Percentiles rank a stretch among this genome's conserved stretches.
Conservation (phyloP, 2,113 vertebrate species). For the Lophura nycthemera region DNA sequence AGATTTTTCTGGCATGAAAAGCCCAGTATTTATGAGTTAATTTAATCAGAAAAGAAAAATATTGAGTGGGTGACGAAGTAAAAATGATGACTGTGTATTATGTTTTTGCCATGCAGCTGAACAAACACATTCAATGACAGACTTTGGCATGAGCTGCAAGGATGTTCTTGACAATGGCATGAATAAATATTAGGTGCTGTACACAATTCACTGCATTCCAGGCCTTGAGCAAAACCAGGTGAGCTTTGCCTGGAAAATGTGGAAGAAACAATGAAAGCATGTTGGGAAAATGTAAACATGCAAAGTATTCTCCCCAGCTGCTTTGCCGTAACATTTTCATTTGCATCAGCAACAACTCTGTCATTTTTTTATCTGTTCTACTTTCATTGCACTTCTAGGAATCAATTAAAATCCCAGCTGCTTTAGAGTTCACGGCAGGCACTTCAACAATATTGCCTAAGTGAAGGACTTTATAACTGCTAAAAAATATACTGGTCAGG, state of each 20-base stretch:
- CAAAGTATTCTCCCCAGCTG: slow-evolving; percentile 17
- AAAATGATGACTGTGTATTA: slow-evolving; percentile 79
- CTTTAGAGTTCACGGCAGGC: slow-evolving; percentile 12
- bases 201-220: slow-evolving; percentile 65
- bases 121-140: slow-evolving; percentile 78
- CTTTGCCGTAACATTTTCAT: slow-evolving; percentile 58
- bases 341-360: slow-evolving; percentile 65
- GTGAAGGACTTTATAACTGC: slow-evolving; percentile 28
- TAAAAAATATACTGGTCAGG: background rate
- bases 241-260: slow-evolving; percentile 70
- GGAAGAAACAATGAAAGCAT: slow-evolving; percentile 60
- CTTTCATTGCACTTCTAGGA: slow-evolving; percentile 62
- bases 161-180: slow-evolving; percentile 78
- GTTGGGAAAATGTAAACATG: slow-evolving; percentile 60
- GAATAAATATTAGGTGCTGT: slow-evolving; percentile 80
- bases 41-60: slow-evolving; percentile 78
- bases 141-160: slow-evolving; percentile 75
- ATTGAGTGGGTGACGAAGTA: slow-evolving; percentile 75
- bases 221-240: slow-evolving; percentile 78
- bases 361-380: slow-evolving; percentile 59
- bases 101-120: slow-evolving; percentile 78
- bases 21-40: slow-evolving; percentile 77
- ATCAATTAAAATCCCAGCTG: slow-evolving; percentile 54
- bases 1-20: slow-evolving; percentile 69
- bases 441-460: slow-evolving; percentile 47